Evolutionary conservation across 2,797 vertebrate species (phyloP), one percentile per base, ranked within the genome.

Genomic region (Myripristis murdjan): DNA sequence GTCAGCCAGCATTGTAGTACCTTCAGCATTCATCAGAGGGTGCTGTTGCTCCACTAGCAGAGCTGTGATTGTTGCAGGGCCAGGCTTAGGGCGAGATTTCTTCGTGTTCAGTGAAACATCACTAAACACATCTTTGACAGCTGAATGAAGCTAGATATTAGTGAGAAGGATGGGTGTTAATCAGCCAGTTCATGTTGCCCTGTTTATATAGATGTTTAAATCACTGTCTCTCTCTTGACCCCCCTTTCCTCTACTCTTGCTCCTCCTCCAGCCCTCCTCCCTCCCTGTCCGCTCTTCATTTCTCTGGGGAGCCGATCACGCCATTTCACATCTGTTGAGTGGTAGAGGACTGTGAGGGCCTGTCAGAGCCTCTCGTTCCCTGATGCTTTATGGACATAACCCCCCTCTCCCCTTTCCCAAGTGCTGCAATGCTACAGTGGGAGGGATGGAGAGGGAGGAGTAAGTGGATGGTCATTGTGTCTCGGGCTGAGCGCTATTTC

Each of bases 281-380:
- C 48, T 47, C 15, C 18, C 44, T 10, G 57, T 41, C 71, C 49
- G 54, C 67, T 69, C 74, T 64, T 70, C 59, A 49, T 82, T 64
- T 86, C 85, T 73, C 83, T 56, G 55, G 82, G 86, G 84, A 88
- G 54, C 67, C 81, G 60, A 85, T 89, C 84, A 82, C 85, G 41
- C 80, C 67, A 56, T 84, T 85, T 85, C 87, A 79, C 81, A 87
- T 89, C 78, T 89, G 84, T 80, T 80, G 88, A 89, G 78, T 68
- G 83, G 66, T 80, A 83, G 73, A 78, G 68, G 82, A 67, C 80
- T 5, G 44, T 54, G 20, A 77, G 78, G 73, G 79, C 80, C 75
- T 87, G 82, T 90, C 89, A 70, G 23, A 79, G 75, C 18, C 53
- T 73, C 83, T 86, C 82, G 62, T 83, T 87, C 63, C 4, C 59